Percentiles rank a stretch among this genome's conserved stretches.
Evolutionary conservation across 2,113 vertebrate species (phyloP).

Genomic region (Mus spicilegus): DNA sequence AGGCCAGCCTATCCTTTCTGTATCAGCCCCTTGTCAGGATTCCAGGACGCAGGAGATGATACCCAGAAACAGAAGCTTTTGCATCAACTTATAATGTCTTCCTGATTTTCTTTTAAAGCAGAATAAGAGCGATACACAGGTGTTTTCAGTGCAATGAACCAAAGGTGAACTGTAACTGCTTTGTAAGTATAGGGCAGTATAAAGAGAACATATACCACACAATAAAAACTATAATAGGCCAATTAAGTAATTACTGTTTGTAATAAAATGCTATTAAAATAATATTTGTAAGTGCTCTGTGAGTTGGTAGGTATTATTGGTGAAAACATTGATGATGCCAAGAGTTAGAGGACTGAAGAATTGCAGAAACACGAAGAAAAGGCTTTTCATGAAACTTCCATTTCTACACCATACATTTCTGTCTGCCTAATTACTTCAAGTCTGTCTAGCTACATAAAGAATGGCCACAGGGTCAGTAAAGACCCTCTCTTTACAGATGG

Average conservation of each 20-base stretch:
- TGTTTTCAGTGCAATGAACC: conserved; percentile 10
- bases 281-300: conserved; percentile 4
- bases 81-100: neutral
- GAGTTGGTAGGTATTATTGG: neutral
- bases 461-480: neutral
- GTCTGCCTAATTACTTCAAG: neutral
- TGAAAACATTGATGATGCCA: neutral
- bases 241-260: conserved; percentile 43
- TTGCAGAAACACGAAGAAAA: neutral
- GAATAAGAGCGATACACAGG: neutral
- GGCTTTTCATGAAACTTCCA: too few species aligned
- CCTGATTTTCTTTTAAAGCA: neutral
- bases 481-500: neutral
- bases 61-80: neutral
- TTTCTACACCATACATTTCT: neutral
- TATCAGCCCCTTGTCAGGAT: neutral
- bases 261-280: conserved; percentile 58
- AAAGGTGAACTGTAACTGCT: neutral
- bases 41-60: neutral
- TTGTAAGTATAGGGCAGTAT: neutral
- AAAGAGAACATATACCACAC: neutral
- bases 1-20: neutral
- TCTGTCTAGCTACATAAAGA: neutral
- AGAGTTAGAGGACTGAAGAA: conserved; percentile 1
- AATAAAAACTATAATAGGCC: neutral